Percentiles rank a stretch among this genome's conserved stretches.
Conservation (phyloP, 2,113 vertebrate genomes). For the Marmota flaviventris region DNA sequence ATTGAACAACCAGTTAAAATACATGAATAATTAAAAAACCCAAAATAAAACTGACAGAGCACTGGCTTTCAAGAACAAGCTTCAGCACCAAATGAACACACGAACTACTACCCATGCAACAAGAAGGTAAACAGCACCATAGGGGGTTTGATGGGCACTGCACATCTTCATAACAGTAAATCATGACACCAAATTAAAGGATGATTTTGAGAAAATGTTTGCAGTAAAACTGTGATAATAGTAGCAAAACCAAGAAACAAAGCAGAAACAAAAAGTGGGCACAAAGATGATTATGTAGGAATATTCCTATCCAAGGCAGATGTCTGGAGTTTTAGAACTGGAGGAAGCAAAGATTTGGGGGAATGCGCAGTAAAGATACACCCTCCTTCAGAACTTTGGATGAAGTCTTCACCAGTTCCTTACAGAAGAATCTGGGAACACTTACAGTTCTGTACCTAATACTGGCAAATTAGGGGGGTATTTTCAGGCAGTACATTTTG, state of each 20-base stretch:
- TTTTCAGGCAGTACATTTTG: not conserved
- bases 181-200: not conserved
- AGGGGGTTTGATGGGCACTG: not conserved
- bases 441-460: not conserved
- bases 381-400: not conserved
- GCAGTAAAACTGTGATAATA: not conserved
- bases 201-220: not conserved
- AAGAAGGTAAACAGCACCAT: not conserved
- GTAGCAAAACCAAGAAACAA: not conserved
- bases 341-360: not conserved
- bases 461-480: not conserved
- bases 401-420: not conserved
- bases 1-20: not conserved
- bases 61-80: not conserved
- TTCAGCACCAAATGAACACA: not conserved
- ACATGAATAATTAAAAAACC: not conserved
- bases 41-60: not conserved
- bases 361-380: not conserved
- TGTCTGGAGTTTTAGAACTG: not conserved
- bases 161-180: not conserved
- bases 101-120: not conserved
- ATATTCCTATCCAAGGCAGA: not conserved
- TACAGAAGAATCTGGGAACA: fast-evolving
- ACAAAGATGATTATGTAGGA: not conserved
- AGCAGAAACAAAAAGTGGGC: not conserved